Conservation (phyloP, 2,113 vertebrate species). For the Agapornis roseicollis region DNA sequence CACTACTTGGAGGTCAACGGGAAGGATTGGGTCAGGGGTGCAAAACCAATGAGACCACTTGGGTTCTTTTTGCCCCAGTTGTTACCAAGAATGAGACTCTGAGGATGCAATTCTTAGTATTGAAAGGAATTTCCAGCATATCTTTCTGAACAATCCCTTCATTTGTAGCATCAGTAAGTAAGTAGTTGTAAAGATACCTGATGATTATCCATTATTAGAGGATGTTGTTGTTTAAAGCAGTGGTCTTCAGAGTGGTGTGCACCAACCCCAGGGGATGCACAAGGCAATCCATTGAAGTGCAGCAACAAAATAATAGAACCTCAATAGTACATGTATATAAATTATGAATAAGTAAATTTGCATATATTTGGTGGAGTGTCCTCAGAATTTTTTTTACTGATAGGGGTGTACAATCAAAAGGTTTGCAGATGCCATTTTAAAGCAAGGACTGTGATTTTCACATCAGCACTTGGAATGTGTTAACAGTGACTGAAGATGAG, state of each 20-base stretch:
- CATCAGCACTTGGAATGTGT: not conserved
- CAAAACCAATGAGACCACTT: not conserved
- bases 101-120: not conserved
- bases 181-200: not conserved
- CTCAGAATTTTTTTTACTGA: not conserved
- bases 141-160: not conserved
- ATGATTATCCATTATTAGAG: not conserved
- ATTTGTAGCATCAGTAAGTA: not conserved
- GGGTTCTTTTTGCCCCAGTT: not conserved
- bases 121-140: not conserved
- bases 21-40: not conserved
- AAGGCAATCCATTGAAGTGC: not conserved
- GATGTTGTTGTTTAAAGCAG: not conserved
- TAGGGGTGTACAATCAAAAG: not conserved
- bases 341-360: not conserved
- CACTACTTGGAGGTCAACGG: not conserved
- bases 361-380: not conserved
- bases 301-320: not conserved
- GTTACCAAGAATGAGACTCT: not conserved
- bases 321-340: not conserved
- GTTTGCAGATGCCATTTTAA: not conserved
- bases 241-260: not conserved
- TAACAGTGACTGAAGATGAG: not conserved
- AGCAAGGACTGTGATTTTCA: not conserved
- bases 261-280: not conserved